These are phyloP conservation scores for Andrena marginata DNA, from an alignment of 2,888 invertebrate genomes.

Conservation along the genomic window DNA sequence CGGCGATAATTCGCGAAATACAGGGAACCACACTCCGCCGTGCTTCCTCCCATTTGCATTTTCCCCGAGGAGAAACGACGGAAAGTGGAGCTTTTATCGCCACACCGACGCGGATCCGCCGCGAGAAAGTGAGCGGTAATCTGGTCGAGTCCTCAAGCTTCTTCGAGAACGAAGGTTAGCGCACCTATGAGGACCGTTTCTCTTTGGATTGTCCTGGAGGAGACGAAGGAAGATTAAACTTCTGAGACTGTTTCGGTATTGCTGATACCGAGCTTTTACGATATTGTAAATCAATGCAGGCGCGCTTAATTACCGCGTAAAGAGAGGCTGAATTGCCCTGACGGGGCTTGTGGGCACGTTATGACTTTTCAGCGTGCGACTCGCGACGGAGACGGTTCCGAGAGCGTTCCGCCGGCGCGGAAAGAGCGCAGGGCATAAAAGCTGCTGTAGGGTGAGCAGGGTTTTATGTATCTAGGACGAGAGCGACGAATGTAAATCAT, in stretches of 20 bases:
- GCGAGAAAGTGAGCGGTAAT: constrained; percentile 19
- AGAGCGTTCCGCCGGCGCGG: constrained; percentile 20
- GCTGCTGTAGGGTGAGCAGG: background rate
- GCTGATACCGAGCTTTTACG: constrained; percentile 69
- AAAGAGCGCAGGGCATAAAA: constrained; percentile 30
- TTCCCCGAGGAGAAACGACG: constrained; percentile 17
- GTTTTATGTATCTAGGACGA: background rate
- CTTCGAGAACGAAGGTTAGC: background rate
- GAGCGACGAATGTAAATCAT: constrained; percentile 34
- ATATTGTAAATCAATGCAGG: constrained; percentile 77
- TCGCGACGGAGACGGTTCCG: constrained; percentile 45
- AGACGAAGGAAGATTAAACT: background rate
- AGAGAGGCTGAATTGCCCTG: constrained; percentile 68
- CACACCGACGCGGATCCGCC: constrained; percentile 2
- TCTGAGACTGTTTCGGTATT: constrained; percentile 19
- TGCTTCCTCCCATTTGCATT: constrained; percentile 56
- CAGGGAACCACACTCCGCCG: constrained; percentile 65
- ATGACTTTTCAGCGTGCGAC: constrained; percentile 10
- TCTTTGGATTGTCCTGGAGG: background rate
- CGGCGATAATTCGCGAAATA: constrained; percentile 64
- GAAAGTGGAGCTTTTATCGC: constrained; percentile 32
- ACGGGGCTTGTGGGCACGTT: background rate
- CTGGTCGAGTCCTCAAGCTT: background rate
- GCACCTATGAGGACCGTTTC: background rate
- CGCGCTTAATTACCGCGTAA: constrained; percentile 77